Conservation (phyloP, 2,113 vertebrate genomes). For the Benitochromis conjunctus region DNA sequence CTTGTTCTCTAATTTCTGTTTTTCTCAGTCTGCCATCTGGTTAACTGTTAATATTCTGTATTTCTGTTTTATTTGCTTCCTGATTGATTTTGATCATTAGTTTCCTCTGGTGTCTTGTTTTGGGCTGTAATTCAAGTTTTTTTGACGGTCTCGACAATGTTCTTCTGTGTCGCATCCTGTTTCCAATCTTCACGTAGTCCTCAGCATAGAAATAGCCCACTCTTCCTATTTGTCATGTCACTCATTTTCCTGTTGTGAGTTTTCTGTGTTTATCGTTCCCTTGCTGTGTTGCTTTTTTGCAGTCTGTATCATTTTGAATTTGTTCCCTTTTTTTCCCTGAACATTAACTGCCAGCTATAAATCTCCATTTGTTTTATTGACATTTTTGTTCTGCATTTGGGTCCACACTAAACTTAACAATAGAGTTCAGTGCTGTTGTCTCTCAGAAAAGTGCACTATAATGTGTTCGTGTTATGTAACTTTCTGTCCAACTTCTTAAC, state of each 20-base stretch:
- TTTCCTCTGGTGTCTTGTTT: not conserved
- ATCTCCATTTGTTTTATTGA: not conserved
- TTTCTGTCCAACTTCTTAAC: not conserved
- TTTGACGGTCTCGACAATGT: not conserved
- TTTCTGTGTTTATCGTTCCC: not conserved
- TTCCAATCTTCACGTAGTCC: not conserved
- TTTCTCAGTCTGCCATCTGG: not conserved
- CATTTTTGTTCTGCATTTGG: not conserved
- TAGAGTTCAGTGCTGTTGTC: not conserved
- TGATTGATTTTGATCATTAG: not conserved
- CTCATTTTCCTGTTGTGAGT: not conserved
- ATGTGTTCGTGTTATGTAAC: not conserved
- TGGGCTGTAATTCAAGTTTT: not conserved
- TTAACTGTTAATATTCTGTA: not conserved
- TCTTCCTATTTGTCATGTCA: not conserved
- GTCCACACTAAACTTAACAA: not conserved
- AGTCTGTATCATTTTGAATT: not conserved
- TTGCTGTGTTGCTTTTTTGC: not conserved
- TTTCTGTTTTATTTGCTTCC: not conserved
- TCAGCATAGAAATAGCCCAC: not conserved
- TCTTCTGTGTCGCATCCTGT: not conserved
- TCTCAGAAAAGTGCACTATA: not conserved
- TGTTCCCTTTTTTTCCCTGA: not conserved
- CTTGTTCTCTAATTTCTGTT: not conserved
- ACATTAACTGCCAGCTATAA: not conserved